phyloP scores from a whole-genome alignment of 1,140 invertebrate species.

The Dinoponera quadriceps region DNA sequence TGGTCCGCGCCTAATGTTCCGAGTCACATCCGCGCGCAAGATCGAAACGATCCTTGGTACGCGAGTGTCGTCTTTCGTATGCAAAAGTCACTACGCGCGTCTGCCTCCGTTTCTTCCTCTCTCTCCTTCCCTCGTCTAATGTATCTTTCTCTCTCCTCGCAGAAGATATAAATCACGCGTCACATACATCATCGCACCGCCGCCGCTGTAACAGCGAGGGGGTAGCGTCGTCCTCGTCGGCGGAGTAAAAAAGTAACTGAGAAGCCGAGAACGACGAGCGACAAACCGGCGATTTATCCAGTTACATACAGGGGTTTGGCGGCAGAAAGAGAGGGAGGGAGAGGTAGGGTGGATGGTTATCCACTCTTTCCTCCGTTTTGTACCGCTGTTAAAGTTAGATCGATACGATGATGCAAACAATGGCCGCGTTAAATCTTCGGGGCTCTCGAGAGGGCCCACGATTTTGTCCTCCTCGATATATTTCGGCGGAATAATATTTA shows the following conservation, averaged over 20 bases:
- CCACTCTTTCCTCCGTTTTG: constrained; percentile 64
- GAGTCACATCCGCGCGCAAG: not conserved
- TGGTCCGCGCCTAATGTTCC: not conserved
- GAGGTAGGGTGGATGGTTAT: constrained; percentile 49
- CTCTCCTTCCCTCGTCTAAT: constrained; percentile 30
- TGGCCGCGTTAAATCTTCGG: too few relatives aligned
- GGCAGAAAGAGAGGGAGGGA: constrained; percentile 1
- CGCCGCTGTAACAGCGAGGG: constrained; percentile 24
- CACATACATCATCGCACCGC: constrained; percentile 72
- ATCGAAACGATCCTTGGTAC: constrained; percentile 14
- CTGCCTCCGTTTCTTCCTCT: not conserved
- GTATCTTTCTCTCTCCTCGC: constrained; percentile 66
- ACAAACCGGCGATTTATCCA: constrained; percentile 78
- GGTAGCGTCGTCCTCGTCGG: constrained; percentile 25
- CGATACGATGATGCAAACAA: too few relatives aligned
- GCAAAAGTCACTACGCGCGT: constrained; percentile 64
- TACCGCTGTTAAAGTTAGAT: constrained; percentile 11
- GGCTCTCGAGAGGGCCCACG: not conserved
- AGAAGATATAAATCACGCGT: constrained; percentile 73
- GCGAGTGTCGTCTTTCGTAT: constrained; percentile 25
- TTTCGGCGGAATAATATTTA: constrained; percentile 26
- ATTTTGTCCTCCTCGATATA: not conserved
- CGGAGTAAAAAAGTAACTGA: constrained; percentile 75
- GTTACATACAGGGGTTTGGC: constrained; percentile 60
- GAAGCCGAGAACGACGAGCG: constrained; percentile 70